Evolutionary conservation across 2,888 invertebrate genomes (phyloP).

Genomic region (Phania funesta): DNA sequence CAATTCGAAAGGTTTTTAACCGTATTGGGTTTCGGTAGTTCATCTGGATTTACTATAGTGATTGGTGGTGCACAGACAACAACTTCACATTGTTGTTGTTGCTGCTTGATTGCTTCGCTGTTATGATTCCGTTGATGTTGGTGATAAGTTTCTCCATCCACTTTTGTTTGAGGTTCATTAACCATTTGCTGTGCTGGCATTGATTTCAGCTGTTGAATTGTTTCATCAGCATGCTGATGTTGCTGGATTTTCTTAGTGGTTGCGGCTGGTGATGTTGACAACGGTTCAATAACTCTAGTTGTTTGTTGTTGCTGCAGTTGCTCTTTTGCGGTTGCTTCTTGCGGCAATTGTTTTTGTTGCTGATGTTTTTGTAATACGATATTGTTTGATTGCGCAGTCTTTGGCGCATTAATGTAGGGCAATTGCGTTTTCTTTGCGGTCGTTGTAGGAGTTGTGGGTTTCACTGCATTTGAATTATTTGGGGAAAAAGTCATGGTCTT

Average conservation of each 20-base stretch:
- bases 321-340: constrained; percentile 42
- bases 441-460: constrained; percentile 72
- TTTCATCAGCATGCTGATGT: not conserved
- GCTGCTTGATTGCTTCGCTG: constrained; percentile 34
- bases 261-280: constrained; percentile 45
- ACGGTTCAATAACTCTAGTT: constrained; percentile 59
- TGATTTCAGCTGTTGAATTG: constrained; percentile 81
- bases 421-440: constrained; percentile 68
- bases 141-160: constrained; percentile 44
- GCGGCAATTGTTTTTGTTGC: constrained; percentile 29
- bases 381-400: constrained; percentile 36
- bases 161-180: constrained; percentile 57
- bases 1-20: constrained; percentile 75
- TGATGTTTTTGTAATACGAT: constrained; percentile 45
- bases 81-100: constrained; percentile 69
- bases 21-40: constrained; percentile 76
- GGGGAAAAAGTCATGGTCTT: constrained; percentile 70
- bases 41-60: constrained; percentile 74
- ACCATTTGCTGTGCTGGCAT: constrained; percentile 61
- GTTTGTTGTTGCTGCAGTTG: constrained; percentile 41
- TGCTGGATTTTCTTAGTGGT: not conserved
- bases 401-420: constrained; percentile 64
- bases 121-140: constrained; percentile 30
- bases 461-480: constrained; percentile 43
- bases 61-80: constrained; percentile 75